Percentiles rank a stretch among this genome's conserved stretches.
phyloP scores from a whole-genome alignment of 2,888 invertebrate species.

The Uloborus plumipes region DNA sequence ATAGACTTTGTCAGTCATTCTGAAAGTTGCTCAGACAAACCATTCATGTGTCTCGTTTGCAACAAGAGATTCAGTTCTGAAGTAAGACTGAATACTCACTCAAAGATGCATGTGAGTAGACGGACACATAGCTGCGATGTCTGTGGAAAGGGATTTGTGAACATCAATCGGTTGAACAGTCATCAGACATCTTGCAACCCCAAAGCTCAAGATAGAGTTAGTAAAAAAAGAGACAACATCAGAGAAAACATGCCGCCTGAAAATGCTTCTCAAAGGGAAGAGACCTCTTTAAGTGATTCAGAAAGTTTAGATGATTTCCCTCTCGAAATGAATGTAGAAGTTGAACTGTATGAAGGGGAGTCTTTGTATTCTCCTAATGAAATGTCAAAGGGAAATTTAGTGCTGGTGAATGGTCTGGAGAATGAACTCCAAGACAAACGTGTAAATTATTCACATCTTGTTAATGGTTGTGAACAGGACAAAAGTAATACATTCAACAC shows the following conservation, averaged over 20 bases:
- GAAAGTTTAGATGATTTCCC: neutral
- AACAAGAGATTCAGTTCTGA: slow-evolving; percentile 13
- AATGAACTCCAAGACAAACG: too few species aligned
- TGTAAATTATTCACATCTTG: too few species aligned
- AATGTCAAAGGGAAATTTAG: too few species aligned
- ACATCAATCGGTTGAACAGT: neutral
- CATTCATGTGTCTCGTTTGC: slow-evolving; percentile 3
- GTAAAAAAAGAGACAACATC: neutral
- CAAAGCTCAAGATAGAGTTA: neutral
- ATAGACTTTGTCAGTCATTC: neutral
- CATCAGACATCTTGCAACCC: neutral
- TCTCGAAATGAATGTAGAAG: slow-evolving; percentile 15
- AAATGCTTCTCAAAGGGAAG: too few species aligned
- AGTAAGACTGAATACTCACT: slow-evolving; percentile 14
- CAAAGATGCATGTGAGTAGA: slow-evolving; percentile 2
- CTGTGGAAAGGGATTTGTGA: slow-evolving; percentile 3
- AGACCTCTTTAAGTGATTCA: too few species aligned
- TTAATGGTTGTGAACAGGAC: too few species aligned
- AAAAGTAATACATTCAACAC: too few species aligned
- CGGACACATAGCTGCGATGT: slow-evolving; percentile 4
- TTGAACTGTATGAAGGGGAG: slow-evolving; percentile 6
- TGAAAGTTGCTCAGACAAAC: neutral
- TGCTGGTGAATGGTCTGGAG: too few species aligned
- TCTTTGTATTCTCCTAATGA: too few species aligned
- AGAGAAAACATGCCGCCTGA: too few species aligned